Conservation (phyloP, 2,797 vertebrate genomes). For the Mormyrus proboscirostris region DNA sequence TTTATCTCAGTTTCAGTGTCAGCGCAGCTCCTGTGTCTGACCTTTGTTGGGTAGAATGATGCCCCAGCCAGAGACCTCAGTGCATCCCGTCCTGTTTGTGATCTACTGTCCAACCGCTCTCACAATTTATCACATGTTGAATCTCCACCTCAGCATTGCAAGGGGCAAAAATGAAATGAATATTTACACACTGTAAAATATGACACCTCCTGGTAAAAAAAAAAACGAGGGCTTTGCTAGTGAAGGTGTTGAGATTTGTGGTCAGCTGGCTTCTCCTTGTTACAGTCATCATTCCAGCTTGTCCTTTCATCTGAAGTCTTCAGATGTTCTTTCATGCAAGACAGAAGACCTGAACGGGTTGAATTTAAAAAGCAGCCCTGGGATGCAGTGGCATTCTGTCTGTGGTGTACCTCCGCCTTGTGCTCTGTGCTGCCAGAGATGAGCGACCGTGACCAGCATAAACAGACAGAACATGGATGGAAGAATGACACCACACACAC, state of each 20-base stretch:
- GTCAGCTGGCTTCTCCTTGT: neutral
- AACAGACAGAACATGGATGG: neutral
- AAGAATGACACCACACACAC: neutral
- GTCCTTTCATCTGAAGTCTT: neutral
- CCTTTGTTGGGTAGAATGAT: neutral
- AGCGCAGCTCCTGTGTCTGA: neutral
- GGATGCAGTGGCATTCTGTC: neutral
- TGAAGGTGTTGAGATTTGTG: neutral
- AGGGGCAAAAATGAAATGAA: neutral
- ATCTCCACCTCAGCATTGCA: neutral
- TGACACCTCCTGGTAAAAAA: conserved; percentile 1
- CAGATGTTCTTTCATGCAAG: neutral
- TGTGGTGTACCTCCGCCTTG: neutral
- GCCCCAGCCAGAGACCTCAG: neutral
- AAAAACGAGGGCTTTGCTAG: neutral
- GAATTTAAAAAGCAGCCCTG: neutral
- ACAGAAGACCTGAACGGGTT: neutral
- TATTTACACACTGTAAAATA: neutral
- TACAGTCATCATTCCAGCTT: neutral
- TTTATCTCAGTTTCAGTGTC: neutral
- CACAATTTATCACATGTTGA: neutral
- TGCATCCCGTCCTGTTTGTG: neutral
- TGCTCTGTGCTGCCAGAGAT: neutral
- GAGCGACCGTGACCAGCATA: neutral
- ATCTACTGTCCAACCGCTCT: neutral